Conservation (phyloP, 2,888 invertebrate genomes). For the Torymus texanus region DNA sequence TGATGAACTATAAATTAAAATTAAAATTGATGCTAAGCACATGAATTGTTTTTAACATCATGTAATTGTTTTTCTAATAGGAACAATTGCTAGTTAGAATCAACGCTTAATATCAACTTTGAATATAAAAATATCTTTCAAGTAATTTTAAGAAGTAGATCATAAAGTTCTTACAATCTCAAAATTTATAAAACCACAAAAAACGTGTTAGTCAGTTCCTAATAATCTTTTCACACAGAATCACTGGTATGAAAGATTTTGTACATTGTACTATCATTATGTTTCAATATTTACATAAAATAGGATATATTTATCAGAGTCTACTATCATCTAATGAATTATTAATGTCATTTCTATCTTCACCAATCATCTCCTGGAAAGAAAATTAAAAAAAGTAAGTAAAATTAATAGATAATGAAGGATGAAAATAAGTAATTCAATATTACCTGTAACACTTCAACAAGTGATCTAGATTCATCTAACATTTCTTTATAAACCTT, state of each 20-base stretch:
- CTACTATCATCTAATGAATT: conserved; percentile 71
- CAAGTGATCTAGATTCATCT: conserved; percentile 84
- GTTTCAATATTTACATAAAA: conserved; percentile 50
- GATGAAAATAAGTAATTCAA: background rate
- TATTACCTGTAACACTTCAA: conserved; percentile 85
- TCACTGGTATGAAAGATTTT: conserved; percentile 39
- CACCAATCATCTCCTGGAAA: conserved; percentile 81
- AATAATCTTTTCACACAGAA: background rate
- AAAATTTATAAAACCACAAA: conserved; percentile 30
- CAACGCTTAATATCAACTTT: conserved; percentile 4
- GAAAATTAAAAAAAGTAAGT: conserved; percentile 53
- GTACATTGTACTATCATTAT: conserved; percentile 14
- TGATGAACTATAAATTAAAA: conserved; percentile 25
- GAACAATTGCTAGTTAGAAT: conserved; percentile 24
- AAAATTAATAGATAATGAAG: conserved; percentile 14
- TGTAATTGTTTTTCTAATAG: conserved; percentile 14
- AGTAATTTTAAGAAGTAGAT: conserved; percentile 14
- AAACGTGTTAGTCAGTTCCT: conserved; percentile 42
- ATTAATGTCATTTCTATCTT: conserved; percentile 75
- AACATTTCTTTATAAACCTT: conserved; percentile 83
- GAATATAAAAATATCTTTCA: conserved; percentile 22
- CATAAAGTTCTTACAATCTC: background rate
- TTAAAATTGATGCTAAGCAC: background rate
- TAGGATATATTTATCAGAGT: conserved; percentile 35
- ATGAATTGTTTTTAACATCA: background rate